Percentiles rank a stretch among this genome's conserved stretches.
These are phyloP conservation scores for Camponotus fellah DNA, from an alignment of 2,888 invertebrate species.

Conservation along the genomic window DNA sequence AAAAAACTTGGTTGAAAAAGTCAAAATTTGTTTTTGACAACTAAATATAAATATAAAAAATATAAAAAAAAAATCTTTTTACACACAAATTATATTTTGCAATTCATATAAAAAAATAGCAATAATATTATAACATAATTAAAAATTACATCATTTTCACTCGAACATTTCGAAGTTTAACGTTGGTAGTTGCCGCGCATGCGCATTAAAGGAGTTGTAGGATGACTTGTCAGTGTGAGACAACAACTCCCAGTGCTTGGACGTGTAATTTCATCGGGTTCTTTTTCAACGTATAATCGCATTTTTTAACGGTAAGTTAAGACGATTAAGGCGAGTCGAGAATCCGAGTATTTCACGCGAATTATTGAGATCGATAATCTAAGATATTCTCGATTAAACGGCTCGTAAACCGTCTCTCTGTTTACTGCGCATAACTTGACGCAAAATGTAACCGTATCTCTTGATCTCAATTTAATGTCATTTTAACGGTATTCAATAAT, in stretches of 20 bases:
- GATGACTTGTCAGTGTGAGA: conserved; percentile 22
- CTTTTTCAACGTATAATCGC: not conserved
- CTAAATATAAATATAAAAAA: too few species aligned
- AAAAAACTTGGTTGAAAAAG: too few species aligned
- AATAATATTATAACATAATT: not conserved
- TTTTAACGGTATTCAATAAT: too few species aligned
- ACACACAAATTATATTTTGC: not conserved
- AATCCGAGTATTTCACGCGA: not conserved
- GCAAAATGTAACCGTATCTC: not conserved
- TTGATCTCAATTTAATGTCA: not conserved
- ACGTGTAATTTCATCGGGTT: too few species aligned
- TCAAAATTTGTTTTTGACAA: too few species aligned
- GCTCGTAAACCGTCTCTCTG: not conserved
- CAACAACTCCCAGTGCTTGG: not conserved
- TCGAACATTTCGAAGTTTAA: not conserved
- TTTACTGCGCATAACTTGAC: not conserved
- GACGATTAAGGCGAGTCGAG: not conserved
- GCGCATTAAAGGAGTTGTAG: not conserved
- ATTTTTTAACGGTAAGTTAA: conserved; percentile 15
- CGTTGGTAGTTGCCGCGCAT: not conserved
- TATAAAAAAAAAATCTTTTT: not conserved
- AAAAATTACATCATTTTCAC: not conserved
- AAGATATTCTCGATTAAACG: not conserved
- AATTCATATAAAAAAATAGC: not conserved
- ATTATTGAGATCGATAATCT: not conserved